Evolutionary conservation across 2,113 vertebrate genomes (phyloP).

Genomic region (Burhinus oedicnemus): DNA sequence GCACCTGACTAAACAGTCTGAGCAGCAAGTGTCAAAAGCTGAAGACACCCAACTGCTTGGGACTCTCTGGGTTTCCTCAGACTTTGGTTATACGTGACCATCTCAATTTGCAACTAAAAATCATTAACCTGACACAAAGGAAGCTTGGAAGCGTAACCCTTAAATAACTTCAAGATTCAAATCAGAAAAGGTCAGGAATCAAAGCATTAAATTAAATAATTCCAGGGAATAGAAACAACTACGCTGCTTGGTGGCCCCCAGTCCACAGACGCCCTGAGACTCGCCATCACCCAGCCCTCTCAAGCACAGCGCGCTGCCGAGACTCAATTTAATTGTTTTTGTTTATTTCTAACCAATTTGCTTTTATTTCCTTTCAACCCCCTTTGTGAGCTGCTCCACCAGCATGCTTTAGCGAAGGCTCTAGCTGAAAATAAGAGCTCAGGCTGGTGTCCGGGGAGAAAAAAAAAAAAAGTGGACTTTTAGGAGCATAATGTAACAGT

Average conservation of each 20-base stretch:
- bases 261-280: background rate
- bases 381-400: background rate
- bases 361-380: background rate
- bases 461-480: background rate
- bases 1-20: background rate
- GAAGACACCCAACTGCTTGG: background rate
- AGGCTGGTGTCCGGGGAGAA: too few relatives aligned
- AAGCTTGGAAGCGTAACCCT: background rate
- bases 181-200: background rate
- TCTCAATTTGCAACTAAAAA: background rate
- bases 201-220: background rate
- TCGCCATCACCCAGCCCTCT: background rate
- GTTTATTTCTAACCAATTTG: background rate
- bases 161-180: background rate
- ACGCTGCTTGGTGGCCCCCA: accelerated
- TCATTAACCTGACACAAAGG: background rate
- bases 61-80: background rate
- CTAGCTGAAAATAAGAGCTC: background rate
- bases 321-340: background rate
- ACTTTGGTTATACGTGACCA: background rate
- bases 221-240: background rate
- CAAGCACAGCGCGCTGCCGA: background rate
- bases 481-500: background rate
- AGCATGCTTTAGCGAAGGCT: background rate
- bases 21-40: background rate